Evolutionary conservation across 1,140 invertebrate genomes (phyloP).

Genomic region (Trichonephila clavipes): DNA sequence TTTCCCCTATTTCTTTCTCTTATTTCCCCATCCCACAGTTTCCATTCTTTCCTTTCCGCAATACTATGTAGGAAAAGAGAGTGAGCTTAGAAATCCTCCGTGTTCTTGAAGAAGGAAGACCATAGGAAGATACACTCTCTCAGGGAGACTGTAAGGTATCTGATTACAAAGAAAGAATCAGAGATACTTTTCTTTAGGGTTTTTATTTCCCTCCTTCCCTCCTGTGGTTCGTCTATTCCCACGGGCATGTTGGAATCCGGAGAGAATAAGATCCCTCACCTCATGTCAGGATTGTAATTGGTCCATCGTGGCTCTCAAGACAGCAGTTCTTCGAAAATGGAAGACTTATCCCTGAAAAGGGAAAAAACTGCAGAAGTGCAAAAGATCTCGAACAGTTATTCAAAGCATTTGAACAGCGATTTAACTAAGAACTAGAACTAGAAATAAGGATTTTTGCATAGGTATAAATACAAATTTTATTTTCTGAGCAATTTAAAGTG

Average conservation of each 20-base stretch:
- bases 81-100: constrained; percentile 15
- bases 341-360: not conserved
- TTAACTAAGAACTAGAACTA: not conserved
- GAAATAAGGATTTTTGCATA: no score
- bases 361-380: not conserved
- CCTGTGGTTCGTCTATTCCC: constrained; percentile 56
- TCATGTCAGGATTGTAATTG: constrained; percentile 63
- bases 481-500: no score
- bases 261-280: constrained; percentile 46
- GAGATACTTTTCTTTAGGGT: constrained; percentile 44
- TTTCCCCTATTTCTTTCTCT: not conserved
- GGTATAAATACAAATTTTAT: no score
- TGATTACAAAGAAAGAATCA: constrained; percentile 74
- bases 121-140: constrained; percentile 39
- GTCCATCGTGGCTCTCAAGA: constrained; percentile 47
- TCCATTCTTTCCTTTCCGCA: constrained; percentile 34
- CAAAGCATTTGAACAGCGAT: not conserved
- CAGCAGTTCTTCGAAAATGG: not conserved
- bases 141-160: constrained; percentile 46
- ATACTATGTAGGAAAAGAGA: constrained; percentile 21
- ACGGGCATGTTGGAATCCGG: constrained; percentile 13
- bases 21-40: constrained; percentile 1
- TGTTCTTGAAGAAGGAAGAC: not conserved
- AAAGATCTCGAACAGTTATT: not conserved
- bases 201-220: constrained; percentile 15